These are phyloP conservation scores for Babylonia areolata DNA, from an alignment of 1,140 invertebrate genomes.

Conservation along the genomic window DNA sequence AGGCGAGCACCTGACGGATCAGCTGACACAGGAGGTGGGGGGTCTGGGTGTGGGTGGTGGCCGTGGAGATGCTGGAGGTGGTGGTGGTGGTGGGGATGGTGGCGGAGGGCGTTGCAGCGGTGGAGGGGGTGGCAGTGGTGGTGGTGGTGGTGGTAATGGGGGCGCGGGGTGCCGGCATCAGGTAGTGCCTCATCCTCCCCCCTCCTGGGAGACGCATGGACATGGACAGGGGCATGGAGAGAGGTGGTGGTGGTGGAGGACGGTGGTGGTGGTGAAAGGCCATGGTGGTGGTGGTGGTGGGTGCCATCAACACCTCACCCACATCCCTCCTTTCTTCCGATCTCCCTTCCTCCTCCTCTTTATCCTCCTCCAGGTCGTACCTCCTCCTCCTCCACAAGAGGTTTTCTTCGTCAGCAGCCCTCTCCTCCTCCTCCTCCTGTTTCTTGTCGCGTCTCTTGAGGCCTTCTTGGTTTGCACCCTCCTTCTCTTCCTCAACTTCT, in stretches of 20 bases:
- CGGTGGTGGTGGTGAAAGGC: constrained; percentile 30
- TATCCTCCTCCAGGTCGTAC: background rate
- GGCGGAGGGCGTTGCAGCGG: no score
- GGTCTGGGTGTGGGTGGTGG: constrained; percentile 50
- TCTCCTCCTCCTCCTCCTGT: no score
- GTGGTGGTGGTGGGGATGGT: constrained; percentile 32
- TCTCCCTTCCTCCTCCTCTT: constrained; percentile 13
- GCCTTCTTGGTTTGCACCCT: no score
- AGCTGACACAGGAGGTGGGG: constrained; percentile 49
- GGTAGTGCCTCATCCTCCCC: constrained; percentile 26
- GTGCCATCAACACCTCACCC: constrained; percentile 6
- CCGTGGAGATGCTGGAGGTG: constrained; percentile 47
- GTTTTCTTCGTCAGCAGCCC: background rate
- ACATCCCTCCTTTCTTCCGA: background rate
- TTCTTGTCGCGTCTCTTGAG: no score
- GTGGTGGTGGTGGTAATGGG: constrained; percentile 33
- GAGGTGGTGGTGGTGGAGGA: no score
- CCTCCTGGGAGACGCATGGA: constrained; percentile 21
- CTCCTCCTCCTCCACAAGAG: background rate
- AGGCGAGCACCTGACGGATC: constrained; percentile 26
- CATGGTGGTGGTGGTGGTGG: constrained; percentile 28
- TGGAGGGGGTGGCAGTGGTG: constrained; percentile 50
- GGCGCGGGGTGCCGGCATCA: no score
- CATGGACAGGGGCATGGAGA: no score
- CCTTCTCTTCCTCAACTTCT: no score